Percentiles rank a stretch among this genome's conserved stretches.
Evolutionary conservation across 2,113 vertebrate genomes (phyloP).

Genomic region (Echinops telfairi): DNA sequence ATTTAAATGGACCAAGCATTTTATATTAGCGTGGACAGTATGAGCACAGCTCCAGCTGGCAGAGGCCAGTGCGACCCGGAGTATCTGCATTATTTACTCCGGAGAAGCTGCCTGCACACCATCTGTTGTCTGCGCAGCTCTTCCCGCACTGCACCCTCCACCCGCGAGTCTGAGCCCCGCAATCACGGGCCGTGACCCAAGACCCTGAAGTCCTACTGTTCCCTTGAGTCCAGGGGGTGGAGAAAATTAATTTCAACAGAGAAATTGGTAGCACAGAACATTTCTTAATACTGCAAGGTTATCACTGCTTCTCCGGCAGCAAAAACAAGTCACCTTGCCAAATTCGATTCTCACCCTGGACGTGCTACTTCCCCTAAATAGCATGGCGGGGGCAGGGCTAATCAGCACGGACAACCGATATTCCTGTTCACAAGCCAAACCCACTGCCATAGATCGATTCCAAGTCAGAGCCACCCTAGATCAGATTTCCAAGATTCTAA

Average conservation of each 20-base stretch:
- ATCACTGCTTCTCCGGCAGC: neutral
- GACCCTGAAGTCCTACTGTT: neutral
- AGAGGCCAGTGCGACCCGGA: neutral
- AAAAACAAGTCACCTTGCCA: conserved; percentile 3
- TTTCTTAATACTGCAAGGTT: neutral
- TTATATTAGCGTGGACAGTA: conserved; percentile 44
- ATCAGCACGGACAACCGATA: neutral
- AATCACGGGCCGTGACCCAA: neutral
- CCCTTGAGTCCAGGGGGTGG: neutral
- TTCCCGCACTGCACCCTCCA: neutral
- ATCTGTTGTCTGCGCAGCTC: conserved; percentile 18
- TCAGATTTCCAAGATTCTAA: too few species aligned
- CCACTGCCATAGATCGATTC: too few species aligned
- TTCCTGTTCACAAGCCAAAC: neutral
- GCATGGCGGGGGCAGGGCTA: neutral
- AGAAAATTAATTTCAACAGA: conserved; percentile 39
- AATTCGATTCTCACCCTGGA: conserved; percentile 23
- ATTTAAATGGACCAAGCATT: conserved; percentile 66
- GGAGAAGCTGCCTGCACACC: conserved; percentile 19
- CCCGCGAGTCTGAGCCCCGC: neutral
- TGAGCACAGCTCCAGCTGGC: conserved; percentile 47
- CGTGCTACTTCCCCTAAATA: neutral
- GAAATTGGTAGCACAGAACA: conserved; percentile 8
- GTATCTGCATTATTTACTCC: conserved; percentile 29
- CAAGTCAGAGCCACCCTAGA: too few species aligned